Conservation (phyloP, 2,888 invertebrate species). For the Spilosoma lubricipeda region DNA sequence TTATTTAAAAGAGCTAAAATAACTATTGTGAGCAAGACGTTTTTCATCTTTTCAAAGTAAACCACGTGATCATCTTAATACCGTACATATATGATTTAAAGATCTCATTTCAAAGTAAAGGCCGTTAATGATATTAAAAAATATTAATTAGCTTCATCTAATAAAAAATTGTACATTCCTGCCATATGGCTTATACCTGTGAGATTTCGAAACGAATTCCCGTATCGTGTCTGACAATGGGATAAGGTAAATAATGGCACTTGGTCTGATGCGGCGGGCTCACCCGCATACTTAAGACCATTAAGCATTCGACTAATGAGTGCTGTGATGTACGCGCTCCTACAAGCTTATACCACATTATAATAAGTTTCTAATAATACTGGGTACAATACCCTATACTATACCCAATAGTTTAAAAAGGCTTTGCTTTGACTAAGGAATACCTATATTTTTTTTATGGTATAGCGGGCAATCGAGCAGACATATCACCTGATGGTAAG, state of each 20-base stretch:
- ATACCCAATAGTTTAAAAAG: background rate
- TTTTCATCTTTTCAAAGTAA: too few relatives aligned
- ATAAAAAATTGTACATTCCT: background rate
- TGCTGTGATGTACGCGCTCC: slow-evolving; percentile 54
- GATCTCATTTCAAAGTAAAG: too few relatives aligned
- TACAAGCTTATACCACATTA: slow-evolving; percentile 30
- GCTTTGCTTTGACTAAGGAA: background rate
- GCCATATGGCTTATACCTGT: background rate
- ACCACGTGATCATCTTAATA: too few relatives aligned
- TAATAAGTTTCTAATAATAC: slow-evolving; percentile 27
- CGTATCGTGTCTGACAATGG: slow-evolving; percentile 47
- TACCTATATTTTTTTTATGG: background rate
- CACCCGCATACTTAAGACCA: slow-evolving; percentile 81
- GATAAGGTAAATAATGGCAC: slow-evolving; percentile 36
- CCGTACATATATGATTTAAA: too few relatives aligned
- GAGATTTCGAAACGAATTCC: background rate
- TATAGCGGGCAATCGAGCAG: too few relatives aligned
- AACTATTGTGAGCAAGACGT: too few relatives aligned
- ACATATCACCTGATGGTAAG: too few relatives aligned
- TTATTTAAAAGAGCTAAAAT: too few relatives aligned
- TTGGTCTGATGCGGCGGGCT: slow-evolving; percentile 67
- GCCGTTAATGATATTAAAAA: too few relatives aligned
- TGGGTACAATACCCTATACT: background rate
- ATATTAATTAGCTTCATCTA: background rate
- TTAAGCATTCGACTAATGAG: slow-evolving; percentile 81